Evolutionary conservation across 2,888 invertebrate genomes (phyloP), one percentile per base, ranked within the genome.

Genomic region (Drosophila peninsularis): DNA sequence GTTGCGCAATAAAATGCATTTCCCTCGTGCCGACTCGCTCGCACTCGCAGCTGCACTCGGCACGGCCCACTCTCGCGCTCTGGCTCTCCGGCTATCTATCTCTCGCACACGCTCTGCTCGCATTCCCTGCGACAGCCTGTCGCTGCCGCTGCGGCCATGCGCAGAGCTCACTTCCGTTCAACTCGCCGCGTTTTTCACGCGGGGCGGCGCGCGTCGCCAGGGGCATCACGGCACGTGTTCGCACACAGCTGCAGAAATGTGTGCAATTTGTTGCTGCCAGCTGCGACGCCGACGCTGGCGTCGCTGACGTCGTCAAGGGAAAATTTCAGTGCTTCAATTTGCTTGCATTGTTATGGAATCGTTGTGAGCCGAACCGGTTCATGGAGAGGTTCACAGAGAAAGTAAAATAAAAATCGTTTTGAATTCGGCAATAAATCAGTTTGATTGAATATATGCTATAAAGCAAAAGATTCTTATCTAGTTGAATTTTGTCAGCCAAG

Each of bases 191-290:
- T 45, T 78, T 70, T 57, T 71, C 61, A 41, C 65, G 47, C 50
- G 50, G 50, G 61, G 55, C 47, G 57, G 14, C 32, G 67, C 27
- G 65, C 62, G 70, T 52, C 50, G 74, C 65, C 49, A 47, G 56
- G 61, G 81, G 74, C 76, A 75, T 71, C 58, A 80, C 89, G 90
- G 88, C 90, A 90, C 90, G 90, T 90, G 90, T 90, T 76, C 88
- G 82, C 90, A 90, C 80, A 90, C 90, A 73, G 75, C 75, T 81
- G 83, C 90, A 89, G 49, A 71, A 66, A 53, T 74, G 64, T 78
- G 62, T 72, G 79, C 79, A 81, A 75, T 65, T 72, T 75, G 76
- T 70, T 75, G 75, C 70, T 69, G 75, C 64, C 74, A 73, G 49
- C 72, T 44, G 52, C 49, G 65, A 49, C 52, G 69, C 47, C 19